Percentiles rank a stretch among this genome's conserved stretches.
phyloP scores from a whole-genome alignment of 2,888 invertebrate species.

The Argyresthia goedartella region DNA sequence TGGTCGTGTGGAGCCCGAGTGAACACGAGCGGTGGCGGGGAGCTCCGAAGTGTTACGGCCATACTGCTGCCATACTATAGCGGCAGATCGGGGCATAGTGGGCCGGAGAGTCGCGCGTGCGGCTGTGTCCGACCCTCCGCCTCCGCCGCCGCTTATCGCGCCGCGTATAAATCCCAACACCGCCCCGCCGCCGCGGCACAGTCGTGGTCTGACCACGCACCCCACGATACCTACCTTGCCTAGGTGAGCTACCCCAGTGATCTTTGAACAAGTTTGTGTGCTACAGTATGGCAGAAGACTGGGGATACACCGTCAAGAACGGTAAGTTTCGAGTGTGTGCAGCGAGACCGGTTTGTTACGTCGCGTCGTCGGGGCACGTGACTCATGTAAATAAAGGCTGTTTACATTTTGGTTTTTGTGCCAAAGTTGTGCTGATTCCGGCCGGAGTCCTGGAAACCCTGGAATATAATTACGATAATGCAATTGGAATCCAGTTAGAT shows the following conservation, averaged over 20 bases:
- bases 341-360: conserved; percentile 61
- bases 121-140: conserved; percentile 4
- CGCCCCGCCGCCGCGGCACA: conserved; percentile 55
- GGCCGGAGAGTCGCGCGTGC: too few relatives aligned
- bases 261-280: not conserved
- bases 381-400: conserved; percentile 34
- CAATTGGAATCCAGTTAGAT: too few relatives aligned
- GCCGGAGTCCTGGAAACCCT: too few relatives aligned
- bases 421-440: too few relatives aligned
- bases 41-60: too few relatives aligned
- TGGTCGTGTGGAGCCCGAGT: too few relatives aligned
- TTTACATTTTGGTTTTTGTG: too few relatives aligned
- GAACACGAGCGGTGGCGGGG: too few relatives aligned
- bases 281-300: conserved; percentile 56
- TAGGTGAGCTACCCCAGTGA: not conserved
- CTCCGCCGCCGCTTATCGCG: conserved; percentile 13
- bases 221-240: conserved; percentile 23
- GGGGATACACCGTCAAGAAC: conserved; percentile 73
- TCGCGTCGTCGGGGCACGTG: conserved; percentile 62
- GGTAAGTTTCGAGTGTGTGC: conserved; percentile 46
- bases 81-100: too few relatives aligned
- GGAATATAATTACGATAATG: too few relatives aligned
- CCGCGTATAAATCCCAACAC: conserved; percentile 15
- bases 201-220: conserved; percentile 52
- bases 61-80: too few relatives aligned